A percentile compares a stretch with the other conserved stretches of the same genome.
Evolutionary conservation across 2,888 invertebrate species (phyloP).

Genomic region (Lordiphosa andalusiaca): DNA sequence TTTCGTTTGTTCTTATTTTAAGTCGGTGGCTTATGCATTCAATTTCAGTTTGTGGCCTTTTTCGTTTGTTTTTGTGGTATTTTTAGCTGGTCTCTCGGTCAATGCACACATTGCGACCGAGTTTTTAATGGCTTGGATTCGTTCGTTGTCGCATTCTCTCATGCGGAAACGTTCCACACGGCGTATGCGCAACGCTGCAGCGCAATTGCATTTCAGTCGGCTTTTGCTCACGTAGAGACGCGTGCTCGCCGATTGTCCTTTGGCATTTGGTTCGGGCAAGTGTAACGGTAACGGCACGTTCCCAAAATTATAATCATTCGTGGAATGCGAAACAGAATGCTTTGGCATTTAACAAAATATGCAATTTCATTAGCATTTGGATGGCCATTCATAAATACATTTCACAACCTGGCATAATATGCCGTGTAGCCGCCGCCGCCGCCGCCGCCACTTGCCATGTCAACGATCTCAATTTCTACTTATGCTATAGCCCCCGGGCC

Average conservation of each 20-base stretch:
- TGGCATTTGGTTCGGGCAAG: conserved; percentile 17
- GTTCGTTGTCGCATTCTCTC: conserved; percentile 15
- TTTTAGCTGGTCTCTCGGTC: conserved; percentile 52
- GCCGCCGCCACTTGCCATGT: conserved; percentile 62
- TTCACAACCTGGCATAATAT: conserved; percentile 70
- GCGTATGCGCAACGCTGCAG: conserved; percentile 58
- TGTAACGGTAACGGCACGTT: conserved; percentile 50
- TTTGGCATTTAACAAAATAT: conserved; percentile 53
- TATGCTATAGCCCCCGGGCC: conserved; percentile 7
- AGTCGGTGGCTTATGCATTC: conserved; percentile 24
- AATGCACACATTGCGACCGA: conserved; percentile 68
- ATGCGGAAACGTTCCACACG: conserved; percentile 42
- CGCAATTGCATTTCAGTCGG: conserved; percentile 47
- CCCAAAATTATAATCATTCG: conserved; percentile 14
- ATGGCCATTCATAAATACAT: conserved; percentile 65
- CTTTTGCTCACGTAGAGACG: conserved; percentile 23
- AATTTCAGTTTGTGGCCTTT: conserved; percentile 7
- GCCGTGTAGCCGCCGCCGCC: conserved; percentile 13
- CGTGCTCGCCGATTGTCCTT: conserved; percentile 13
- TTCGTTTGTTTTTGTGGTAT: conserved; percentile 8
- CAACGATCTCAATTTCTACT: conserved; percentile 57
- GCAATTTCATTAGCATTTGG: conserved; percentile 37
- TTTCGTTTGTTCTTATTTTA: conserved; percentile 52
- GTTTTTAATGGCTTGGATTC: conserved; percentile 37
- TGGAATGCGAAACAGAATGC: conserved; percentile 36